phyloP scores from a whole-genome alignment of 2,888 invertebrate genomes.

The Lasioglossum leucozonium region DNA sequence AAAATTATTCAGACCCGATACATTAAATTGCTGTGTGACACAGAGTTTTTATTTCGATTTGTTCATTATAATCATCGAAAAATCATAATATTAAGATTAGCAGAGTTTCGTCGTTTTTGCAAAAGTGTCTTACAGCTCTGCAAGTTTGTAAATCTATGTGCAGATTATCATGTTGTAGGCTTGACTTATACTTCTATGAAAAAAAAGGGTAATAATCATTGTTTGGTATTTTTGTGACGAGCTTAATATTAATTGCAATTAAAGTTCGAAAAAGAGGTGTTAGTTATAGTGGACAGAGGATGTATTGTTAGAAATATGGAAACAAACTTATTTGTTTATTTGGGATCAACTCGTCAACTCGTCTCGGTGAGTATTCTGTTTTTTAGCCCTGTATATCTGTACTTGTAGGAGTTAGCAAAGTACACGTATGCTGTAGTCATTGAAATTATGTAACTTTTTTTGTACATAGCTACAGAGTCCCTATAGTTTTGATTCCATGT shows the following conservation, averaged over 20 bases:
- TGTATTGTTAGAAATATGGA: background rate
- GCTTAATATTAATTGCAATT: background rate
- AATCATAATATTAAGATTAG: background rate
- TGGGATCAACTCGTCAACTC: background rate
- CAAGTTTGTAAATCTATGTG: background rate
- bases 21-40: background rate
- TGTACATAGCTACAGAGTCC: background rate
- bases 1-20: background rate
- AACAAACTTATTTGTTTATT: background rate
- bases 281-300: background rate
- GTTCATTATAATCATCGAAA: background rate
- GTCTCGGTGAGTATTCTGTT: background rate
- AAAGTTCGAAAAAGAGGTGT: background rate
- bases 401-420: background rate
- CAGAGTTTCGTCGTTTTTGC: background rate
- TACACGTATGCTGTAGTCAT: background rate
- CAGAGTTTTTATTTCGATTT: no score
- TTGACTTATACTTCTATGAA: background rate
- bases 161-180: background rate
- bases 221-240: background rate
- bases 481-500: background rate
- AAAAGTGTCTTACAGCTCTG: background rate
- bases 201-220: background rate
- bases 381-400: background rate
- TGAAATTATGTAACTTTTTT: slow-evolving; percentile 38